A percentile compares a stretch with the other conserved stretches of the same genome.
phyloP scores from a whole-genome alignment of 2,113 vertebrate species.

The Osmerus eperlanus region DNA sequence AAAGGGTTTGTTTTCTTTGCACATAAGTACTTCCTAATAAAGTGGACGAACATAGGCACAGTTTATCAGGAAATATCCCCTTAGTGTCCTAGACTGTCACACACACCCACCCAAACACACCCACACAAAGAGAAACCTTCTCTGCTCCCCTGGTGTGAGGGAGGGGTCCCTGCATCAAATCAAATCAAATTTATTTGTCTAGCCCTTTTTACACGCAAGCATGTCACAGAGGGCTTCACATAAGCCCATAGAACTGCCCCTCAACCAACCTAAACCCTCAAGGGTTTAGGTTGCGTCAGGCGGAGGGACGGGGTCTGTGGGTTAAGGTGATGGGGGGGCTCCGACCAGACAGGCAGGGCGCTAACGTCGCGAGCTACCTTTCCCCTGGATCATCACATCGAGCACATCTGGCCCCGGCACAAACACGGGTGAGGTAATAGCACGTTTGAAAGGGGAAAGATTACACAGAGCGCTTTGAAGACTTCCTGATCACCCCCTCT shows the following conservation, averaged over 20 bases:
- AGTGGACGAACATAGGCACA: too few species aligned
- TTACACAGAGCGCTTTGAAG: slow-evolving; percentile 57
- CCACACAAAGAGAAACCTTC: neutral
- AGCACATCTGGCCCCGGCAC: slow-evolving; percentile 75
- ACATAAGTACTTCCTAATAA: too few species aligned
- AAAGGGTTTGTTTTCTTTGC: too few species aligned
- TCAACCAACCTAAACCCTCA: too few species aligned
- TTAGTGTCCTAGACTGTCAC: slow-evolving; percentile 36
- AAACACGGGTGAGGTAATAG: slow-evolving; percentile 63
- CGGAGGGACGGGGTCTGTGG: slow-evolving; percentile 13
- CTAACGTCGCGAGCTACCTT: slow-evolving; percentile 53
- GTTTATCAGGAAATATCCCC: slow-evolving; percentile 7
- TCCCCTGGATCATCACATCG: slow-evolving; percentile 62
- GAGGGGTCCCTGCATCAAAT: neutral
- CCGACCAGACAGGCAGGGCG: slow-evolving; percentile 64
- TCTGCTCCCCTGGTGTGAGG: slow-evolving; percentile 29
- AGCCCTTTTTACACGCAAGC: too few species aligned
- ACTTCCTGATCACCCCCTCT: slow-evolving; percentile 65
- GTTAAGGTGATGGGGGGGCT: slow-evolving; percentile 36
- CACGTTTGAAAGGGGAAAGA: slow-evolving; percentile 61
- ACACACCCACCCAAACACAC: neutral
- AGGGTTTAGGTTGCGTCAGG: too few species aligned
- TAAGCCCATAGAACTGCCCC: too few species aligned
- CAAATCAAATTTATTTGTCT: too few species aligned
- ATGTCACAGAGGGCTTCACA: too few species aligned